A percentile compares a stretch with the other conserved stretches of the same genome.
Conservation (phyloP, 2,797 vertebrate genomes). For the Trematomus bernacchii region DNA sequence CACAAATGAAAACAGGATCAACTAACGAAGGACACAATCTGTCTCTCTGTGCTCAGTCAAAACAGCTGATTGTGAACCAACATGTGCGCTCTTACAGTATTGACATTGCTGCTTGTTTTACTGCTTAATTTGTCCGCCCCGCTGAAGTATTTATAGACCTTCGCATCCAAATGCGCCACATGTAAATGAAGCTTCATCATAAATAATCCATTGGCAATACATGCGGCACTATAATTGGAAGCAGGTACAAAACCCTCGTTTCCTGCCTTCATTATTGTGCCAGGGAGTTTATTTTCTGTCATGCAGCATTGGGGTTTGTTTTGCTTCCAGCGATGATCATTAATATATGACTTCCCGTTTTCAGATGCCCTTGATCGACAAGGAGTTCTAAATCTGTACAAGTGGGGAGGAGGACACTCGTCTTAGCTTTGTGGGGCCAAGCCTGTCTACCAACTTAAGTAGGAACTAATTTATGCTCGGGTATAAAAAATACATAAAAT, state of each 20-base stretch:
- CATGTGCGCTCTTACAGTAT: slow-evolving; percentile 19
- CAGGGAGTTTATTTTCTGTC: slow-evolving; percentile 48
- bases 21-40: slow-evolving; percentile 45
- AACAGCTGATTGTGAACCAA: slow-evolving; percentile 37
- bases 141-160: slow-evolving; percentile 69
- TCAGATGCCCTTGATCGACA: slow-evolving; percentile 70
- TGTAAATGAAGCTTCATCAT: slow-evolving; percentile 65
- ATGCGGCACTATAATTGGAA: slow-evolving; percentile 56
- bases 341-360: slow-evolving; percentile 63
- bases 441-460: slow-evolving; percentile 62
- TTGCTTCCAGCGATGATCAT: slow-evolving; percentile 58
- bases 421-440: slow-evolving; percentile 51
- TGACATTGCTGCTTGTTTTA: slow-evolving; percentile 57
- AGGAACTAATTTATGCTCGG: slow-evolving; percentile 77
- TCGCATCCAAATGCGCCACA: slow-evolving; percentile 31
- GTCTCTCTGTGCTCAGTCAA: slow-evolving; percentile 14
- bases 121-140: slow-evolving; percentile 52
- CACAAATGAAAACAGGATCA: slow-evolving; percentile 56
- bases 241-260: slow-evolving; percentile 62
- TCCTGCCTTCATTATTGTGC: slow-evolving; percentile 40
- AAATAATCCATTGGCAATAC: slow-evolving; percentile 61
- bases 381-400: slow-evolving; percentile 69
- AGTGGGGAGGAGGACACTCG: slow-evolving; percentile 66
- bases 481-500: slow-evolving; percentile 82
- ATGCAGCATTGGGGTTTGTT: slow-evolving; percentile 45